Base-by-base conservation (phyloP, 92 coral and sea anemone species). In the Anthopleura xanthogrammica region DNA sequence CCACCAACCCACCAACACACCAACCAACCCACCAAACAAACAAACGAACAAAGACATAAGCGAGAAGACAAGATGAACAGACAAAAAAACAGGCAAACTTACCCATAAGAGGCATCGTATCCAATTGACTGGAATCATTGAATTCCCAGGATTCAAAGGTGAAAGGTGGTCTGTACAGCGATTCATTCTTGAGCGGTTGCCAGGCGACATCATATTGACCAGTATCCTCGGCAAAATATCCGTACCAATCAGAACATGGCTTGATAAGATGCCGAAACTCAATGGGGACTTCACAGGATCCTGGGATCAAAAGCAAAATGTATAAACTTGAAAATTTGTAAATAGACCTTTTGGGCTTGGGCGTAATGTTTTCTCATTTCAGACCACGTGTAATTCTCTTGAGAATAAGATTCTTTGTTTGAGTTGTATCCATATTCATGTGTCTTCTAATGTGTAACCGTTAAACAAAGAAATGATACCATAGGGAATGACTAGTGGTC, bases 81-180 rank as follows among this genome's bases (percentile, higher is more conserved):
- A 58, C 17, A 58, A 58, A 78, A 54, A 54, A 41, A 41, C 24
- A 13, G 19, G 56, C 48, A 58, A 58, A 57, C 91, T 80, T 85
- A 95, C 98, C 93, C 95, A 90, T 93, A 50, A 91, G 73, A 23
- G 97, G 97, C 78, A 90, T 60, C 29, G 97, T 71, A 76, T 93
- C 92, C 48, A 90, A 85, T 64, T 88, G 83, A 19, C 88, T 85
- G 11, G 97, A 88, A 40, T 92, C 84, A 54, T 80, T 80, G 76
- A 84, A 92, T 86, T 95, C 97, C 98, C 98, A 95, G 75, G 98
- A 86, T 65, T 91, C 80, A 75, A 86, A 93, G 2, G 98, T 87
- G 76, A 93, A 95, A 0, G 97, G 93, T 5, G 98, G 97, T 14
- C 78, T 71, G 85, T 89, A 95, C 2, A 90, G 87, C 3, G 97